phyloP scores from a whole-genome alignment of 2,113 vertebrate species.

The Nematolebias whitei region DNA sequence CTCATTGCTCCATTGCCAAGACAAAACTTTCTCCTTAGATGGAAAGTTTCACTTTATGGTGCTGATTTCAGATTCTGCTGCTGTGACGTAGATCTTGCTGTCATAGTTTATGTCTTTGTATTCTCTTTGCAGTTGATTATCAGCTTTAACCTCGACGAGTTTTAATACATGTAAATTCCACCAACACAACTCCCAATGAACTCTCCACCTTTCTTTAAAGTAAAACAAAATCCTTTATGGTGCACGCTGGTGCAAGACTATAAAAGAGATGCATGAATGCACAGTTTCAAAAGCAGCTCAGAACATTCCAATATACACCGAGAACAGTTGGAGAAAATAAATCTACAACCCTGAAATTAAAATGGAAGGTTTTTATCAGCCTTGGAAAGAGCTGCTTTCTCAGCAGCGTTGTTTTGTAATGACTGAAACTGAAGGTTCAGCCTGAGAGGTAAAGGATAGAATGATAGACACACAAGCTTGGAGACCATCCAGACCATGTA shows the following conservation, averaged over 20 bases:
- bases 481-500: slow-evolving; percentile 19
- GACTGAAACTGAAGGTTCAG: slow-evolving; percentile 9
- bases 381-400: slow-evolving; percentile 4
- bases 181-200: neutral
- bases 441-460: slow-evolving; percentile 17
- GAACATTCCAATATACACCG: neutral
- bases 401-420: slow-evolving; percentile 17
- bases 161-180: too few relatives aligned
- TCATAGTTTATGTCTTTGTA: too few relatives aligned
- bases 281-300: neutral
- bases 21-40: too few relatives aligned
- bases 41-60: too few relatives aligned
- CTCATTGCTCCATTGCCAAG: too few relatives aligned
- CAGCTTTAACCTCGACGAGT: too few relatives aligned
- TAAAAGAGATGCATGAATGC: neutral
- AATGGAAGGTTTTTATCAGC: slow-evolving; percentile 19
- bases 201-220: neutral
- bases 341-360: neutral
- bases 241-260: neutral
- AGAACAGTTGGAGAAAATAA: neutral
- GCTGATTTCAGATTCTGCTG: too few relatives aligned
- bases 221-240: neutral
- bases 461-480: slow-evolving; percentile 26
- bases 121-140: too few relatives aligned
- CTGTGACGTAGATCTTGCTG: too few relatives aligned